A percentile compares a stretch with the other conserved stretches of the same genome.
Conservation (phyloP, 2,888 invertebrate genomes). For the Biston betularia region DNA sequence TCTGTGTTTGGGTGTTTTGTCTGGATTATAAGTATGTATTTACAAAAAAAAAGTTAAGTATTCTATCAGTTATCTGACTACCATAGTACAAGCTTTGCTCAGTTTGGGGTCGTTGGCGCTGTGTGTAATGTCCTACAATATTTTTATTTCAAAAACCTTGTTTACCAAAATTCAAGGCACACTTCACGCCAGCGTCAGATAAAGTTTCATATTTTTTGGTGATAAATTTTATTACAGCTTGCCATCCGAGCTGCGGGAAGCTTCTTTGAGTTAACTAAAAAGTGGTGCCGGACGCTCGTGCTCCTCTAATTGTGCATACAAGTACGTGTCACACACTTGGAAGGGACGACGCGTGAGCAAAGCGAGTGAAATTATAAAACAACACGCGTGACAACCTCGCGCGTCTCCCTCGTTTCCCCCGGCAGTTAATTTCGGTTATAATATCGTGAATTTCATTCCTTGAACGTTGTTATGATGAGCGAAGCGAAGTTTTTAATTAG, state of each 20-base stretch:
- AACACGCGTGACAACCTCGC: constrained; percentile 36
- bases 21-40: too few relatives aligned
- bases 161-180: too few relatives aligned
- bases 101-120: too few relatives aligned
- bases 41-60: too few relatives aligned
- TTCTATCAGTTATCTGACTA: too few relatives aligned
- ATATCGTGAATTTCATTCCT: constrained; percentile 42
- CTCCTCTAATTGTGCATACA: constrained; percentile 50
- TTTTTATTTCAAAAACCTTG: too few relatives aligned
- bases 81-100: too few relatives aligned
- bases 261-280: constrained; percentile 65
- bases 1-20: too few relatives aligned
- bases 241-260: constrained; percentile 46
- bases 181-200: constrained; percentile 18
- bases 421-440: constrained; percentile 42
- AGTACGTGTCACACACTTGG: constrained; percentile 30
- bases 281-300: constrained; percentile 49
- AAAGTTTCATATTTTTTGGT: constrained; percentile 57
- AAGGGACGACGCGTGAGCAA: constrained; percentile 16
- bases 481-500: constrained; percentile 30
- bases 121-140: too few relatives aligned
- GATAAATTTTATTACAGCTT: constrained; percentile 64
- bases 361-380: constrained; percentile 42
- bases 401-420: constrained; percentile 36
- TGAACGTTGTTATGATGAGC: constrained; percentile 34